Evolutionary conservation across 2,113 vertebrate species (phyloP).

Genomic region (Desmodus rotundus): DNA sequence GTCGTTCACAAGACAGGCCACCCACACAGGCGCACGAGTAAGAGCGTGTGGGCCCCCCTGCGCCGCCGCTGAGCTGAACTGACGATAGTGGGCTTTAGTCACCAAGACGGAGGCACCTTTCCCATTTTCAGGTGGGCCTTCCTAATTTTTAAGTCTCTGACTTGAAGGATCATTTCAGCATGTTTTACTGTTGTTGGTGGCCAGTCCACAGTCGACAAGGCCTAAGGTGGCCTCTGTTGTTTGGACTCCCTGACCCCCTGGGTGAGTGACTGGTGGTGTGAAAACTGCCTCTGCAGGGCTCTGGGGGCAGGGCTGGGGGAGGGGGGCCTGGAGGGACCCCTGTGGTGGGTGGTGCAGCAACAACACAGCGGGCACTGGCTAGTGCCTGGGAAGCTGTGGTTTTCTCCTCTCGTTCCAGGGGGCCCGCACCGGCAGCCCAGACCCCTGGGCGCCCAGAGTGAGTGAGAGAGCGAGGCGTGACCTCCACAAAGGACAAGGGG

Average conservation of each 20-base stretch:
- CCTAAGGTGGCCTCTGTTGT: background rate
- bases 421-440: background rate
- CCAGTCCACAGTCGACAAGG: background rate
- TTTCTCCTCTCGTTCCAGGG: background rate
- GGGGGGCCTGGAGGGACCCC: background rate
- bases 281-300: background rate
- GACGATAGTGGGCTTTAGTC: background rate
- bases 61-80: background rate
- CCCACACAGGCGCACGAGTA: rapidly evolving
- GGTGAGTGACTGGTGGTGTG: background rate
- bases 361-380: background rate
- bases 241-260: background rate
- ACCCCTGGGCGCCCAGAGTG: background rate
- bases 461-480: too few species aligned
- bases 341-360: background rate
- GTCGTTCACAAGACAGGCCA: background rate
- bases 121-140: background rate
- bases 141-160: background rate
- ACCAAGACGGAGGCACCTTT: background rate
- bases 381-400: background rate
- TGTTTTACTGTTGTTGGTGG: background rate
- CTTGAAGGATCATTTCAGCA: background rate
- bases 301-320: background rate
- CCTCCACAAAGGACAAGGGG: background rate
- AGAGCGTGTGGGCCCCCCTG: too few species aligned